Percentiles rank a stretch among this genome's conserved stretches.
phyloP scores from a whole-genome alignment of 2,888 invertebrate species.

The Cryptosula pallasiana region DNA sequence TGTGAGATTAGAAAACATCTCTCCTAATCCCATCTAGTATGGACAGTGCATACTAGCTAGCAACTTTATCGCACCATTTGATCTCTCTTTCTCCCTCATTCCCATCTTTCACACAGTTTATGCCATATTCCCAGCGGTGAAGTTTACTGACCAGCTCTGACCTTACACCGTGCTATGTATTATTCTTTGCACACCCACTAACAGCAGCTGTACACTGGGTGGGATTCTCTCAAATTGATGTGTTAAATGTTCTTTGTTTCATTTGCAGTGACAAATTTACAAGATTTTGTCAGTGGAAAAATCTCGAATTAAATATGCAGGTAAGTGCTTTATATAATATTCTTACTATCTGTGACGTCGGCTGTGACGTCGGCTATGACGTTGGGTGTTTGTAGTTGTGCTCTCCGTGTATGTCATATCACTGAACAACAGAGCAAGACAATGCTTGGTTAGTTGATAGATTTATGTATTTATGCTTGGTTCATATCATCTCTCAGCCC shows the following conservation, averaged over 20 bases:
- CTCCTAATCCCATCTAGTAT: not conserved
- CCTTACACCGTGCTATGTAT: not conserved
- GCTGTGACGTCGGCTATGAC: too few species aligned
- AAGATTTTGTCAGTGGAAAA: slow-evolving; percentile 99
- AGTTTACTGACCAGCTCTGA: not conserved
- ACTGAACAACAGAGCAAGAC: too few species aligned
- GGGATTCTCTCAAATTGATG: not conserved
- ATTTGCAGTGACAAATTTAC: slow-evolving; percentile 89
- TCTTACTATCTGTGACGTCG: too few species aligned
- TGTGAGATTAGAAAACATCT: too few species aligned
- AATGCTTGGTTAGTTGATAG: too few species aligned
- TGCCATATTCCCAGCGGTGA: not conserved
- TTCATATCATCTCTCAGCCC: too few species aligned
- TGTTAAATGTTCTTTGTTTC: slow-evolving; percentile 27
- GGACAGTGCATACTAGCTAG: not conserved
- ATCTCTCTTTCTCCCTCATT: not conserved
- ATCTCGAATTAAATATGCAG: slow-evolving; percentile 98
- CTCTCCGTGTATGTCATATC: too few species aligned
- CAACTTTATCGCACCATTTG: not conserved
- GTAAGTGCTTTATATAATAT: too few species aligned
- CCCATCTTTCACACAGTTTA: not conserved
- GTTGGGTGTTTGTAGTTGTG: too few species aligned
- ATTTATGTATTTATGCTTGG: too few species aligned
- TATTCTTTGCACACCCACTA: not conserved
- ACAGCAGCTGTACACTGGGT: not conserved